phyloP scores from a whole-genome alignment of 2,888 invertebrate species.

The Cryptus viduatorius region DNA sequence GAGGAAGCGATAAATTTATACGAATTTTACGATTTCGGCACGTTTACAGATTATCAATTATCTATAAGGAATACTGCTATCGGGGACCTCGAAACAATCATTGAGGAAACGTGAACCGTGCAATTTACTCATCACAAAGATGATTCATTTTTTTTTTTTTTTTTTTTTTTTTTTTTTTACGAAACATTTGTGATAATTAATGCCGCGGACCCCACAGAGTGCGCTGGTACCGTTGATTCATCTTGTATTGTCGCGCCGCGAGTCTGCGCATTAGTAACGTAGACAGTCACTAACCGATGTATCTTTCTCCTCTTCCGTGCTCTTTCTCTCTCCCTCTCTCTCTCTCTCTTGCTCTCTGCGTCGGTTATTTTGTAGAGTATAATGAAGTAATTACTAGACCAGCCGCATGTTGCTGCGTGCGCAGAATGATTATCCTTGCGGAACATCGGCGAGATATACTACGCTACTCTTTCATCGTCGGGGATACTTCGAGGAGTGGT shows the following conservation, averaged over 20 bases:
- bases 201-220: neutral
- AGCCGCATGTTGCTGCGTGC: constrained; percentile 68
- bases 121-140: neutral
- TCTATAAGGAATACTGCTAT: too few species aligned
- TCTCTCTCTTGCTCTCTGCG: neutral
- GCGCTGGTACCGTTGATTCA: neutral
- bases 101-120: neutral
- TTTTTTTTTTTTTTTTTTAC: neutral
- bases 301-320: constrained; percentile 1
- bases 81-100: too few species aligned
- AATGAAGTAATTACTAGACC: constrained; percentile 78
- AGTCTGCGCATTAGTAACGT: neutral
- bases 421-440: constrained; percentile 69
- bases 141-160: neutral
- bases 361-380: constrained; percentile 52
- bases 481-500: neutral
- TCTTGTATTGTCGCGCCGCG: neutral
- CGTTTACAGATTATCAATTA: too few species aligned
- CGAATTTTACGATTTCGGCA: too few species aligned
- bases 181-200: neutral
- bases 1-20: neutral
- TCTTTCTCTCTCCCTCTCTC: neutral
- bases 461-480: neutral
- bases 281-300: neutral
- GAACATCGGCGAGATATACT: constrained; percentile 38